phyloP scores from a whole-genome alignment of 2,888 invertebrate species.

The Cryptosula pallasiana region DNA sequence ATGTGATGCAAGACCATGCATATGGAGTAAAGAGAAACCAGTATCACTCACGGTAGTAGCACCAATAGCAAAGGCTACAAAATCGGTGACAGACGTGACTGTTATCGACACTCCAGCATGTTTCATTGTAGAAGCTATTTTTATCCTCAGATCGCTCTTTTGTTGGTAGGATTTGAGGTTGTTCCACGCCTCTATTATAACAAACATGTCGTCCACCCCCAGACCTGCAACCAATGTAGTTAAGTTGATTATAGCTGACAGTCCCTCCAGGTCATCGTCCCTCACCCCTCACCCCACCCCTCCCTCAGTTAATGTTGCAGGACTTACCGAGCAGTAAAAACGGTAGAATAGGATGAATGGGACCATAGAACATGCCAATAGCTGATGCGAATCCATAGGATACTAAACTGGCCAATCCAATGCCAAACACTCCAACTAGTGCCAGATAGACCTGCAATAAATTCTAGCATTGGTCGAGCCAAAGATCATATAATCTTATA shows the following conservation, averaged over 20 bases:
- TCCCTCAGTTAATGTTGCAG: no score
- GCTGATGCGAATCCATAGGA: constrained; percentile 69
- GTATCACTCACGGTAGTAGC: constrained; percentile 68
- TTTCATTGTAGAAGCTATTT: constrained; percentile 16
- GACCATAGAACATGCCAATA: constrained; percentile 69
- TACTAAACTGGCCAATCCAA: constrained; percentile 68
- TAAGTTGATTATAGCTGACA: no score
- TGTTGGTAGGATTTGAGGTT: constrained; percentile 50
- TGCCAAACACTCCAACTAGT: constrained; percentile 65
- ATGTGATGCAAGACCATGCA: no score
- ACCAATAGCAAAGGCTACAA: constrained; percentile 72
- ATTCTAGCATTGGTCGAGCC: no score
- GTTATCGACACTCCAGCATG: constrained; percentile 79
- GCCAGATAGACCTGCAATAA: constrained; percentile 62
- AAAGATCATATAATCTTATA: no score
- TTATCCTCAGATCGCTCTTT: neutral
- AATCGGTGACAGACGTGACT: constrained; percentile 76
- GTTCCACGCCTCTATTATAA: constrained; percentile 74
- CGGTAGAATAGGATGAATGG: constrained; percentile 74
- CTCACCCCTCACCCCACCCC: no score
- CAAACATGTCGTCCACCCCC: constrained; percentile 76
- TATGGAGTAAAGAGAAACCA: no score
- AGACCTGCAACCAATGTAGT: constrained; percentile 42
- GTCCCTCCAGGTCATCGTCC: no score
- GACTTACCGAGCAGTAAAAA: constrained; percentile 72